Evolutionary conservation across 2,113 vertebrate genomes (phyloP).

Genomic region (Dascyllus trimaculatus): DNA sequence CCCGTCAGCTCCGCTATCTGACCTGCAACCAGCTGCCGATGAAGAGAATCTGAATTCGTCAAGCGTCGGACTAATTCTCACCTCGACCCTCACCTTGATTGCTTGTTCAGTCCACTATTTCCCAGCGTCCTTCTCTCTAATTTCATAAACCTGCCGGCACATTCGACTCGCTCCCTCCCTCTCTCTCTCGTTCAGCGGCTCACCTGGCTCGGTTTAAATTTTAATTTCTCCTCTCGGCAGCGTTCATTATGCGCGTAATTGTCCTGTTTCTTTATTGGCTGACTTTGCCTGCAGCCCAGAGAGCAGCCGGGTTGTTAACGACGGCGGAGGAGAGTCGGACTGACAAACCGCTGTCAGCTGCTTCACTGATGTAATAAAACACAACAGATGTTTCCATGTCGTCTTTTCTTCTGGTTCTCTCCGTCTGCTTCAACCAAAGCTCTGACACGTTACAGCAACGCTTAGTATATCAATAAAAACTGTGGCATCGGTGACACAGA

Average conservation of each 20-base stretch:
- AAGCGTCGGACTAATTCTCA: neutral
- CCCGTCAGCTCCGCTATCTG: neutral
- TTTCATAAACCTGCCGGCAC: slow-evolving; percentile 44
- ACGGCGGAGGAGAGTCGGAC: neutral
- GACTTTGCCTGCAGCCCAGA: slow-evolving; percentile 52
- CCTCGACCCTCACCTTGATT: slow-evolving; percentile 17
- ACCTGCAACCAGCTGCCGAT: slow-evolving; percentile 1
- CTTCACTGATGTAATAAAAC: slow-evolving; percentile 18
- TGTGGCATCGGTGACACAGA: too few relatives aligned
- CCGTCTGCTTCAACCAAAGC: neutral
- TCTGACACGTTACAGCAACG: accelerated
- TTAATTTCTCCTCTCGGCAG: slow-evolving; percentile 48
- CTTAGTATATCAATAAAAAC: neutral
- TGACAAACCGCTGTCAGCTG: neutral
- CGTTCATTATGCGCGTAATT: slow-evolving; percentile 61
- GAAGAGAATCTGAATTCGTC: slow-evolving; percentile 5
- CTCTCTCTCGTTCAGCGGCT: neutral
- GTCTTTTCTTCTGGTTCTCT: neutral
- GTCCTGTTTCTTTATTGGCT: slow-evolving; percentile 59
- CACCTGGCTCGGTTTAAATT: slow-evolving; percentile 60
- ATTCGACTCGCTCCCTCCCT: slow-evolving; percentile 11
- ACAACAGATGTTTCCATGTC: slow-evolving; percentile 2
- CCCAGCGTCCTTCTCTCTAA: slow-evolving; percentile 33
- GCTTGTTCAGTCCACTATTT: slow-evolving; percentile 32
- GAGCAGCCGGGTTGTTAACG: slow-evolving; percentile 23